These are phyloP conservation scores for Leptosomus discolor DNA, from an alignment of 2,113 vertebrate species.

Conservation along the genomic window DNA sequence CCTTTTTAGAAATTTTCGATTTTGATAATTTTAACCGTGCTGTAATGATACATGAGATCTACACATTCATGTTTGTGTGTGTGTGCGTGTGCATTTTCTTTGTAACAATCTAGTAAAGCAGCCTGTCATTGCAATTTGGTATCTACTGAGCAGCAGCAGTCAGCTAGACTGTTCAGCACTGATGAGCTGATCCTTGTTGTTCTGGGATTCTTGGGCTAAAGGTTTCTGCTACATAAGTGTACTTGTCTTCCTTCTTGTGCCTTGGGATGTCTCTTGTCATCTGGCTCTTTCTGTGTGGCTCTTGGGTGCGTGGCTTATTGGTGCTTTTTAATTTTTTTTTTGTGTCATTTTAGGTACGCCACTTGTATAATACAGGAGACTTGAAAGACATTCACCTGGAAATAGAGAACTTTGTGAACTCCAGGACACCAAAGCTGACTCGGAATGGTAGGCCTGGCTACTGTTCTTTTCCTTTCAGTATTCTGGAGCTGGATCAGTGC, in stretches of 20 bases:
- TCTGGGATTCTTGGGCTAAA: neutral
- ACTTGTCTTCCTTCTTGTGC: neutral
- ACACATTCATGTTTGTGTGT: fast-evolving
- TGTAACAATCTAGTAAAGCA: neutral
- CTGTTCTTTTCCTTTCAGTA: neutral
- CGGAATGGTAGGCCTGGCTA: conserved; percentile 83
- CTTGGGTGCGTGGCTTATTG: neutral
- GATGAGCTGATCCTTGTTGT: neutral
- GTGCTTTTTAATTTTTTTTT: neutral
- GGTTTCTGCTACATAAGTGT: neutral
- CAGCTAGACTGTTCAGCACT: neutral
- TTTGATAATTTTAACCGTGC: neutral
- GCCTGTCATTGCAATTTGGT: neutral
- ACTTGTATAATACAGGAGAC: conserved; percentile 89
- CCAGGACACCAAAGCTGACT: conserved; percentile 86
- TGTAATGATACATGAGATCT: neutral
- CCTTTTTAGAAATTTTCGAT: neutral
- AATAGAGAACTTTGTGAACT: conserved; percentile 89
- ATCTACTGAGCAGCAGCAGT: neutral
- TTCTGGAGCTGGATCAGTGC: neutral
- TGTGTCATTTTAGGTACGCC: conserved; percentile 80
- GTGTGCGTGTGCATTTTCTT: neutral
- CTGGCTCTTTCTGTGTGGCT: neutral
- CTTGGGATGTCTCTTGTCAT: neutral
- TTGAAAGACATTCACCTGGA: conserved; percentile 85